Conservation (phyloP, 1,140 invertebrate genomes). For the Arion vulgaris region DNA sequence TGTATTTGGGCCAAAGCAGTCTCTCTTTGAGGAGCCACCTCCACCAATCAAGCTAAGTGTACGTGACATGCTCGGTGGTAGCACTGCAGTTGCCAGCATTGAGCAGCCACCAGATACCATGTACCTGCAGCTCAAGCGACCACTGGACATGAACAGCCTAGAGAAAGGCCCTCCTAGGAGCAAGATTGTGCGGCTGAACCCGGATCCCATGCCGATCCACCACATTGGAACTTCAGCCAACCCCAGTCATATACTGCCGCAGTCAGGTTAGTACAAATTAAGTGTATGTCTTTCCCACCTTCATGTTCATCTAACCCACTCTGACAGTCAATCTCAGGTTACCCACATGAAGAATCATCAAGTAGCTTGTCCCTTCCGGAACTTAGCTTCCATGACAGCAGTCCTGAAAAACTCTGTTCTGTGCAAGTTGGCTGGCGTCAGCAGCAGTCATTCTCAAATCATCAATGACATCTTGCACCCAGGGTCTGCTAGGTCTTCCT, state of each 20-base stretch:
- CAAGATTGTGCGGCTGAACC: slow-evolving; percentile 45
- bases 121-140: slow-evolving; percentile 57
- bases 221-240: not conserved
- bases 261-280: not conserved
- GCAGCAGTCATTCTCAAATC: too few species aligned
- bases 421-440: too few species aligned
- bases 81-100: slow-evolving; percentile 63
- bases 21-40: slow-evolving; percentile 49
- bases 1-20: slow-evolving; percentile 61
- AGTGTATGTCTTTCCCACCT: too few species aligned
- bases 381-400: too few species aligned
- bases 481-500: too few species aligned
- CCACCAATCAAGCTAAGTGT: slow-evolving; percentile 46
- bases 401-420: too few species aligned
- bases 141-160: slow-evolving; percentile 61
- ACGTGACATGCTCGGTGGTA: slow-evolving; percentile 59
- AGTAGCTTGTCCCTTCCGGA: too few species aligned
- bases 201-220: not conserved
- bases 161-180: slow-evolving; percentile 64
- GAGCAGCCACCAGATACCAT: slow-evolving; percentile 56
- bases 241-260: not conserved
- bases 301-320: too few species aligned
- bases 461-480: too few species aligned
- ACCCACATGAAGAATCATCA: too few species aligned
- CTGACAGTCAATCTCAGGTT: too few species aligned